Conservation (phyloP, 2,113 vertebrate species). For the Promerops cafer region DNA sequence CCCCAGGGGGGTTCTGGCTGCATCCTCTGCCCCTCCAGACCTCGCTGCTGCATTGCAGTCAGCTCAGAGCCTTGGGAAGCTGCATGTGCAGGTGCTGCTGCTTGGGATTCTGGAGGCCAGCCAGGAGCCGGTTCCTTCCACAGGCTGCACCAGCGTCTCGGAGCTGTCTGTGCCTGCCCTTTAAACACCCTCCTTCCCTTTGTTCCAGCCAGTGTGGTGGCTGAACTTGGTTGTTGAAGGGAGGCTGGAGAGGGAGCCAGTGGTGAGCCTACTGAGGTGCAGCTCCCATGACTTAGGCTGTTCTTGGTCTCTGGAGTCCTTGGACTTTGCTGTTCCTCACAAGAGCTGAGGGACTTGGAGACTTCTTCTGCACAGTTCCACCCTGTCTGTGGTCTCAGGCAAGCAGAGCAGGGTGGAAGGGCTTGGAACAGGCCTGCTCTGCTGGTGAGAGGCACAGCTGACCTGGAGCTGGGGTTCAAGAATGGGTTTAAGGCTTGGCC, state of each 20-base stretch:
- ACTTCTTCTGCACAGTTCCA: neutral
- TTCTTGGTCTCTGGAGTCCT: neutral
- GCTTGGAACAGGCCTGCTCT: neutral
- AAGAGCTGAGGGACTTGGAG: neutral
- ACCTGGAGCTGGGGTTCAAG: neutral
- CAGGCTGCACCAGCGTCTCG: rapidly evolving
- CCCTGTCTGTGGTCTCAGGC: neutral
- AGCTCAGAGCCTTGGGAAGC: neutral
- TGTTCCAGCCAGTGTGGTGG: neutral
- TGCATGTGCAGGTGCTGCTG: neutral
- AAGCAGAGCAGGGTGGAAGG: neutral
- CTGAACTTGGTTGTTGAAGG: neutral
- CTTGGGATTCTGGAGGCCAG: constrained; percentile 1
- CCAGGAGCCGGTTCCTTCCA: neutral
- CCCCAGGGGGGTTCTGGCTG: neutral
- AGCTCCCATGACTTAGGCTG: neutral
- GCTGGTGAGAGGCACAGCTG: neutral
- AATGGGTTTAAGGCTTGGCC: neutral
- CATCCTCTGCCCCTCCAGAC: neutral
- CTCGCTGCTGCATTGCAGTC: neutral
- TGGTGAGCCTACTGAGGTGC: neutral
- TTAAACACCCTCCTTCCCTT: neutral
- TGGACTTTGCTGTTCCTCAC: neutral
- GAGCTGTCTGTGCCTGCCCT: neutral
- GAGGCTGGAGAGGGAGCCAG: neutral